phyloP scores from a whole-genome alignment of 2,113 vertebrate species.

The Plectropomus leopardus region DNA sequence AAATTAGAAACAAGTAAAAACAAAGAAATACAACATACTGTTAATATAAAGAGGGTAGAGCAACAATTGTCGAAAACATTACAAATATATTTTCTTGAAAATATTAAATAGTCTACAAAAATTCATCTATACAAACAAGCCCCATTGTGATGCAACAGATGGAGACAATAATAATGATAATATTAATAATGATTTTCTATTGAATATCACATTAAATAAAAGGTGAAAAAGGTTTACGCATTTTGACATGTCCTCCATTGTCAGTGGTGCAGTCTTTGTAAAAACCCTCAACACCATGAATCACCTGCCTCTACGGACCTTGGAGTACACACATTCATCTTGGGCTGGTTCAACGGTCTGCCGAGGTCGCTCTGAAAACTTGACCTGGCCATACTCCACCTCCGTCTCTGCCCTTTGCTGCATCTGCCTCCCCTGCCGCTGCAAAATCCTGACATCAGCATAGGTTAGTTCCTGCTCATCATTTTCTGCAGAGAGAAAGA shows the following conservation, averaged over 20 bases:
- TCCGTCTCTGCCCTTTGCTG: background rate
- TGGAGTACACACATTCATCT: constrained; percentile 63
- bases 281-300: background rate
- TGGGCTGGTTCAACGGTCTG: background rate
- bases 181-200: background rate
- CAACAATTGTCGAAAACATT: background rate
- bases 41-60: background rate
- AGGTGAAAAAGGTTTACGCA: rapidly evolving
- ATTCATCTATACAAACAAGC: background rate
- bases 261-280: background rate
- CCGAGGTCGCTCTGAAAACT: constrained; percentile 27
- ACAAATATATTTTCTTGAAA: background rate
- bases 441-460: constrained; percentile 24
- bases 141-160: background rate
- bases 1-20: background rate
- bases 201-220: background rate
- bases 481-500: constrained; percentile 20
- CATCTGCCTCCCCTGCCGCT: background rate
- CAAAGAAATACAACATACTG: background rate
- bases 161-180: background rate
- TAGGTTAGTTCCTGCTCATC: constrained; percentile 58
- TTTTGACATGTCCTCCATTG: background rate
- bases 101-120: background rate
- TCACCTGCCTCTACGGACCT: constrained; percentile 45
- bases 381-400: constrained; percentile 75